Conservation (phyloP, 2,113 vertebrate genomes). For the Cyphomyrus discorhynchus region DNA sequence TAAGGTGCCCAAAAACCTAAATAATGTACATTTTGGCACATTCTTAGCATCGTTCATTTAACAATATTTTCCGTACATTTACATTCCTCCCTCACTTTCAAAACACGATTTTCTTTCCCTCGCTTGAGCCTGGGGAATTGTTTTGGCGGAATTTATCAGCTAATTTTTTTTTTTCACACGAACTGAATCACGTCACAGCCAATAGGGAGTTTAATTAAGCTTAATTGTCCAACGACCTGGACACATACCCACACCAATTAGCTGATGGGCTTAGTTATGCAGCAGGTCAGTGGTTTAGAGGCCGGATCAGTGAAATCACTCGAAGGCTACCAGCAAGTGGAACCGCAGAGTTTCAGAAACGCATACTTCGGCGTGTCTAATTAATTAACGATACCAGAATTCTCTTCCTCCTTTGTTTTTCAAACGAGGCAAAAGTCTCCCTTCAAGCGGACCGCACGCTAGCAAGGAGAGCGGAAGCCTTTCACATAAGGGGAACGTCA, state of each 20-base stretch:
- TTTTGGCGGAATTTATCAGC: slow-evolving; percentile 6
- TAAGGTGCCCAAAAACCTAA: background rate
- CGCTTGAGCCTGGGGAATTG: background rate
- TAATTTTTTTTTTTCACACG: background rate
- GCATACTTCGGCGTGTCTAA: slow-evolving; percentile 29
- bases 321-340: slow-evolving; percentile 39
- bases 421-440: background rate
- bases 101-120: slow-evolving; percentile 23
- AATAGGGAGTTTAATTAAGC: slow-evolving; percentile 39
- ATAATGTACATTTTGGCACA: background rate
- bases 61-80: slow-evolving; percentile 10
- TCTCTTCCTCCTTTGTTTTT: background rate
- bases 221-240: slow-evolving; percentile 55
- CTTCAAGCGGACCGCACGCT: background rate
- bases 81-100: background rate
- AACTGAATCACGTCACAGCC: slow-evolving; percentile 17
- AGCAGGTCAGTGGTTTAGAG: slow-evolving; percentile 41
- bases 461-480: background rate
- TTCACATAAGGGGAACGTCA: background rate
- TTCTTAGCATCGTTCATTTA: background rate
- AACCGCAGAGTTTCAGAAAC: slow-evolving; percentile 25
- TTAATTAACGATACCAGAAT: slow-evolving; percentile 39
- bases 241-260: slow-evolving; percentile 52
- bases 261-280: slow-evolving; percentile 52
- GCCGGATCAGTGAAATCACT: slow-evolving; percentile 53